These are phyloP conservation scores for Phylloscopus trochiloides DNA, from an alignment of 2,113 vertebrate genomes.

Conservation along the genomic window DNA sequence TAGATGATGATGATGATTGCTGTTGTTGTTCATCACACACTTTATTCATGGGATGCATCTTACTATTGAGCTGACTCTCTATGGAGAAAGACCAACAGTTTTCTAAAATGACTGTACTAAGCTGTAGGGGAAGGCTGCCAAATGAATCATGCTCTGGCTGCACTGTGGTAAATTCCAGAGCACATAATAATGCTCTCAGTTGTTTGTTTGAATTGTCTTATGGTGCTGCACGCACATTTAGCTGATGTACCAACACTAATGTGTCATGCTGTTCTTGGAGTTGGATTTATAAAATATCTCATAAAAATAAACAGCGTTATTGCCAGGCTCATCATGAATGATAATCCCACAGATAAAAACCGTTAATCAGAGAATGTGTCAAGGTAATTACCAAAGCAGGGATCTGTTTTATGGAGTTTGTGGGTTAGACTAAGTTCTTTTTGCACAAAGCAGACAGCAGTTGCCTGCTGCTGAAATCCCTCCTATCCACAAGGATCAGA, in stretches of 20 bases:
- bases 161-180: neutral
- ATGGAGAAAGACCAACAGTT: neutral
- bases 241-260: conserved; percentile 46
- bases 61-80: neutral
- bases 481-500: neutral
- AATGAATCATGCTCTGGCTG: neutral
- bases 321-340: neutral
- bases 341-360: conserved; percentile 40
- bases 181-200: neutral
- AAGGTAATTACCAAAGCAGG: neutral
- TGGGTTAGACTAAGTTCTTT: neutral
- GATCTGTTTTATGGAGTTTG: neutral
- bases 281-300: neutral
- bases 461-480: neutral
- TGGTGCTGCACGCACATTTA: neutral
- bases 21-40: neutral
- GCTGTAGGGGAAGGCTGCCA: neutral
- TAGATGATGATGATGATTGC: neutral
- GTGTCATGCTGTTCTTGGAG: neutral
- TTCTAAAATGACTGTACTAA: neutral
- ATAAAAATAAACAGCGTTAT: conserved; percentile 35
- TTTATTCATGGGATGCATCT: neutral
- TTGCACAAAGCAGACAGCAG: neutral
- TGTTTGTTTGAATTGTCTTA: conserved; percentile 37
- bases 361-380: conserved; percentile 17